Evolutionary conservation across 2,888 invertebrate species (phyloP).

Genomic region (Nematopogon swammerdamellus): DNA sequence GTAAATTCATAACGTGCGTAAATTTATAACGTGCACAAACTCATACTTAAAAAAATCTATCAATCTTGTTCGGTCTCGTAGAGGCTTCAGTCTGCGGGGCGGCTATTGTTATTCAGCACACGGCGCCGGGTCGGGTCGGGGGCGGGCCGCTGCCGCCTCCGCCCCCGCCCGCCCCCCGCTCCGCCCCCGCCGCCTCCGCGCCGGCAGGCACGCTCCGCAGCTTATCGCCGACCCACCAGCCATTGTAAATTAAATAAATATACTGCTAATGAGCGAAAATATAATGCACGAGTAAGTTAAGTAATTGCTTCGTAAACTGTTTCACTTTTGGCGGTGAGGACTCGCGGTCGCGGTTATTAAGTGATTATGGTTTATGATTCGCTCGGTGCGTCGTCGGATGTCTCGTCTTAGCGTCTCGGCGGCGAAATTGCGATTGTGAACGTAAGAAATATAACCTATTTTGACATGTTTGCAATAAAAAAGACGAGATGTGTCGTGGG

Average conservation of each 20-base stretch:
- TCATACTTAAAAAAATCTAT: too few species aligned
- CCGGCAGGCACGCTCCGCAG: slow-evolving; percentile 15
- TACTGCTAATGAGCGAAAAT: slow-evolving; percentile 54
- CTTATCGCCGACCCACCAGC: slow-evolving; percentile 49
- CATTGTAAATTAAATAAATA: slow-evolving; percentile 57
- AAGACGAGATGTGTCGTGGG: too few species aligned
- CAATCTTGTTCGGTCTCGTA: too few species aligned
- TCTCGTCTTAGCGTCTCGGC: too few species aligned
- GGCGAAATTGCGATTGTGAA: too few species aligned
- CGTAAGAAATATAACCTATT: too few species aligned
- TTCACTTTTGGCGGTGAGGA: background rate
- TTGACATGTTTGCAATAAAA: too few species aligned
- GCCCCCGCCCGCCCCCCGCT: background rate
- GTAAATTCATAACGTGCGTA: too few species aligned
- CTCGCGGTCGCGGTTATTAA: background rate
- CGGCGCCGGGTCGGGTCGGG: slow-evolving; percentile 25
- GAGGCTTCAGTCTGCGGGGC: slow-evolving; percentile 20
- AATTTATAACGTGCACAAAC: too few species aligned
- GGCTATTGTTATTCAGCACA: slow-evolving; percentile 49
- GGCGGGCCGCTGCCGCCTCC: slow-evolving; percentile 41
- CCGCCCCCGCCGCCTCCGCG: background rate
- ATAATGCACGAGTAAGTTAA: slow-evolving; percentile 49
- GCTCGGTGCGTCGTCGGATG: too few species aligned
- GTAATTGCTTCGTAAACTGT: slow-evolving; percentile 39
- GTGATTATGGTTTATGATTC: background rate